Evolutionary conservation across 2,113 vertebrate genomes (phyloP).

Genomic region (Campylomormyrus numenius): DNA sequence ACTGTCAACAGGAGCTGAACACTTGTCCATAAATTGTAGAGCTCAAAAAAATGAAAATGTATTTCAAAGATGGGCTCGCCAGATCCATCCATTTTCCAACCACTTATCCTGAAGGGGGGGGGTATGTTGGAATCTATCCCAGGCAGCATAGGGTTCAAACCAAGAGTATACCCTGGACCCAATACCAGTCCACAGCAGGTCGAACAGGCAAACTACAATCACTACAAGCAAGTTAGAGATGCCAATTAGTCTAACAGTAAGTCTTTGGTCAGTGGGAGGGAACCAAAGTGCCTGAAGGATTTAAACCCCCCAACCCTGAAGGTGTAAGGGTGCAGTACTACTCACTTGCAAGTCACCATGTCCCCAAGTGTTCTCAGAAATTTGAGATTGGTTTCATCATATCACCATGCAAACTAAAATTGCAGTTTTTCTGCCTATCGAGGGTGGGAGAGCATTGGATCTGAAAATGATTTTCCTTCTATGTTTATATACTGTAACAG

Average conservation of each 20-base stretch:
- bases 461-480: neutral
- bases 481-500: neutral
- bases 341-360: neutral
- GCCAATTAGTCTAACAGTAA: neutral
- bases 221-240: neutral
- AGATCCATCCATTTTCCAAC: neutral
- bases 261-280: neutral
- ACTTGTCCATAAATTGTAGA: conserved; percentile 21
- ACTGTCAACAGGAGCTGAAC: conserved; percentile 5
- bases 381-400: neutral
- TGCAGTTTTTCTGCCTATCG: neutral
- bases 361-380: neutral
- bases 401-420: neutral
- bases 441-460: neutral
- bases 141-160: neutral
- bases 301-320: neutral
- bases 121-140: neutral
- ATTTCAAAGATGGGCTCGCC: neutral
- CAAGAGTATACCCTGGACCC: neutral
- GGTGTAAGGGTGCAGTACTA: neutral
- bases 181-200: neutral
- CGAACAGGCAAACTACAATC: neutral
- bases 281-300: neutral
- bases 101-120: neutral
- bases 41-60: neutral